Percentiles rank a stretch among this genome's conserved stretches.
These are phyloP conservation scores for Dicrurus megarhynchus DNA, from an alignment of 2,113 vertebrate genomes.

Conservation along the genomic window DNA sequence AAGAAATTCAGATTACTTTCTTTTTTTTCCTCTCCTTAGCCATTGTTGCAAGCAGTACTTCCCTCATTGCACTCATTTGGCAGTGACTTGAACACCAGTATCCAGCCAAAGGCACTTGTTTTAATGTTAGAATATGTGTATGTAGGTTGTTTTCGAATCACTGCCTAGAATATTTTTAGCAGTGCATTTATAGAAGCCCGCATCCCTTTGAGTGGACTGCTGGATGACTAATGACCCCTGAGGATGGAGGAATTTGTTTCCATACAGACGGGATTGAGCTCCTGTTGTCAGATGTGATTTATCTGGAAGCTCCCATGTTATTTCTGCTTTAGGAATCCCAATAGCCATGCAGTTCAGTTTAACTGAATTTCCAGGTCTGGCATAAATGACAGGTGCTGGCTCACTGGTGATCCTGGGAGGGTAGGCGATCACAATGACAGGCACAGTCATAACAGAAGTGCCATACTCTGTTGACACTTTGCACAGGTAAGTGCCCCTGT, in stretches of 20 bases:
- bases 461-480: constrained; percentile 76
- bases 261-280: constrained; percentile 81
- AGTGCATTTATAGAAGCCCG: constrained; percentile 87
- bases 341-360: constrained; percentile 83
- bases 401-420: constrained; percentile 85
- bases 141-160: constrained; percentile 84
- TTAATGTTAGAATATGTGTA: constrained; percentile 83
- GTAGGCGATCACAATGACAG: constrained; percentile 83
- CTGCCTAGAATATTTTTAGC: constrained; percentile 85
- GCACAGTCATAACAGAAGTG: constrained; percentile 68
- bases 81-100: constrained; percentile 61
- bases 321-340: constrained; percentile 81
- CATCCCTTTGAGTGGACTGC: constrained; percentile 77
- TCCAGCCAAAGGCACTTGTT: neutral
- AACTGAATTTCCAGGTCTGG: constrained; percentile 80
- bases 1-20: neutral
- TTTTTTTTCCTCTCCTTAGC: neutral
- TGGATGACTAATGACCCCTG: constrained; percentile 88
- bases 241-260: constrained; percentile 88
- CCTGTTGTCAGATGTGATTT: constrained; percentile 75
- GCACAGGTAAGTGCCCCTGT: constrained; percentile 87
- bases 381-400: constrained; percentile 79
- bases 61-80: constrained; percentile 46
- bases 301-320: constrained; percentile 90
- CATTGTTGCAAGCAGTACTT: constrained; percentile 38